These are phyloP conservation scores for Macrosoma leucophasiata DNA, from an alignment of 2,888 invertebrate genomes.

Conservation along the genomic window DNA sequence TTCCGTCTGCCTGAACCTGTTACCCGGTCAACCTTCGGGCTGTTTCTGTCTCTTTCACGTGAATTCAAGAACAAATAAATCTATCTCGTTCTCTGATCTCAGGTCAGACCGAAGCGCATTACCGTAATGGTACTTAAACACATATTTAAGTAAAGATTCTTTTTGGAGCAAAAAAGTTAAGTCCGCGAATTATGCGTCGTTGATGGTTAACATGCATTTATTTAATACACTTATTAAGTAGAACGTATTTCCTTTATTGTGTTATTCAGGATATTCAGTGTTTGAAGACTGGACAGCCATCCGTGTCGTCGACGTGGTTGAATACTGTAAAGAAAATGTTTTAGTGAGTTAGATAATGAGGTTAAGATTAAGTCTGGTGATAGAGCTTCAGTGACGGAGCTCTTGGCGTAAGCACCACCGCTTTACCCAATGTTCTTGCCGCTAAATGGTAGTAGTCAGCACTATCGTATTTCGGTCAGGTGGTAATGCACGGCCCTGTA, in stretches of 20 bases:
- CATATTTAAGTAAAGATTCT: slow-evolving; percentile 71
- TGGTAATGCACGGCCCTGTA: no score
- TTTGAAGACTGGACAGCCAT: slow-evolving; percentile 40
- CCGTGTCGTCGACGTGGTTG: slow-evolving; percentile 47
- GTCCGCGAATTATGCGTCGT: slow-evolving; percentile 39
- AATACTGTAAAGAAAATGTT: slow-evolving; percentile 44
- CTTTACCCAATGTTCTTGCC: no score
- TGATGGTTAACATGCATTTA: slow-evolving; percentile 6
- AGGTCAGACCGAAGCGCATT: slow-evolving; percentile 66
- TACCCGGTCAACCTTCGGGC: slow-evolving; percentile 65
- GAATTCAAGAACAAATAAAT: slow-evolving; percentile 25
- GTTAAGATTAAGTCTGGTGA: neutral
- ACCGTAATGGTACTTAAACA: slow-evolving; percentile 74
- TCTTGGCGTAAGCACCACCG: no score
- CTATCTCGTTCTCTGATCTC: slow-evolving; percentile 46
- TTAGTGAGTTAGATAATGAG: neutral
- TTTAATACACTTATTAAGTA: no score
- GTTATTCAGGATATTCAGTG: neutral
- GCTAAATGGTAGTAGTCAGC: no score
- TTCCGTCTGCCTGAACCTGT: slow-evolving; percentile 69
- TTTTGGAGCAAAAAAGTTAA: slow-evolving; percentile 60
- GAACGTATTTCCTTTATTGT: no score
- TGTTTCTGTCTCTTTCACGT: slow-evolving; percentile 37
- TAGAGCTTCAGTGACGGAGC: no score
- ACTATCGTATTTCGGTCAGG: no score